Conservation (phyloP, 2,888 invertebrate species). For the Dioctria linearis region DNA sequence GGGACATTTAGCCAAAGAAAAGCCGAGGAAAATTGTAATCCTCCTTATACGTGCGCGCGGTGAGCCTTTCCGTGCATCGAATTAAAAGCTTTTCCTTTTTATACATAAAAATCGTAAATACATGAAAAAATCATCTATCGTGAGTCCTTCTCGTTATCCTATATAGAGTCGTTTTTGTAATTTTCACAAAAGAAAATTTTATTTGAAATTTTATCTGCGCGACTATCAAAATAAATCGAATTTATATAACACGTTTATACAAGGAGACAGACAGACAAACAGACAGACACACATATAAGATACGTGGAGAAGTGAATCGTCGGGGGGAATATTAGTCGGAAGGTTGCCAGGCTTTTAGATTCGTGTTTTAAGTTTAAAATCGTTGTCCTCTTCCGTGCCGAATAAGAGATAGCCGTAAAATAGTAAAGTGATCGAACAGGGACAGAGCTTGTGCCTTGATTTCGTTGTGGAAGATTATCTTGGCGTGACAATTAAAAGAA, state of each 20-base stretch:
- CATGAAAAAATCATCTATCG: conserved; percentile 10
- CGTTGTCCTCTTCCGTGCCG: conserved; percentile 28
- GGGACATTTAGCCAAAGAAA: conserved; percentile 29
- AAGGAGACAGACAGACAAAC: conserved; percentile 35
- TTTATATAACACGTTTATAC: conserved; percentile 44
- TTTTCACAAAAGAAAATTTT: conserved; percentile 1
- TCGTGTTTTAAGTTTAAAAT: conserved; percentile 29
- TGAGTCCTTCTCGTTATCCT: conserved; percentile 3
- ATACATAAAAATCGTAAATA: conserved; percentile 11
- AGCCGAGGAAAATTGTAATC: conserved; percentile 26
- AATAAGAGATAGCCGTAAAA: conserved; percentile 7
- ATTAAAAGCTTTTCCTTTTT: conserved; percentile 44
- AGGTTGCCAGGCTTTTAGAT: conserved; percentile 5
- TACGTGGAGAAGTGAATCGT: conserved; percentile 7
- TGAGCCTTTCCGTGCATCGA: conserved; percentile 37
- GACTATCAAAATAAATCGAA: conserved; percentile 47
- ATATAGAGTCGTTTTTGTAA: conserved; percentile 23
- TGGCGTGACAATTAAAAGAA: conserved; percentile 42
- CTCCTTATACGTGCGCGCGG: conserved; percentile 37
- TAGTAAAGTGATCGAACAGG: conserved; percentile 17
- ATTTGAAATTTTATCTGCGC: conserved; percentile 25
- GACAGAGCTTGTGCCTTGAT: conserved; percentile 40
- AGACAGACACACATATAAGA: conserved; percentile 15
- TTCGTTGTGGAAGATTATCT: conserved; percentile 25
- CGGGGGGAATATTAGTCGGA: conserved; percentile 30